A percentile compares a stretch with the other conserved stretches of the same genome.
Conservation (phyloP, 2,797 vertebrate genomes). For the Acipenser oxyrinchus region DNA sequence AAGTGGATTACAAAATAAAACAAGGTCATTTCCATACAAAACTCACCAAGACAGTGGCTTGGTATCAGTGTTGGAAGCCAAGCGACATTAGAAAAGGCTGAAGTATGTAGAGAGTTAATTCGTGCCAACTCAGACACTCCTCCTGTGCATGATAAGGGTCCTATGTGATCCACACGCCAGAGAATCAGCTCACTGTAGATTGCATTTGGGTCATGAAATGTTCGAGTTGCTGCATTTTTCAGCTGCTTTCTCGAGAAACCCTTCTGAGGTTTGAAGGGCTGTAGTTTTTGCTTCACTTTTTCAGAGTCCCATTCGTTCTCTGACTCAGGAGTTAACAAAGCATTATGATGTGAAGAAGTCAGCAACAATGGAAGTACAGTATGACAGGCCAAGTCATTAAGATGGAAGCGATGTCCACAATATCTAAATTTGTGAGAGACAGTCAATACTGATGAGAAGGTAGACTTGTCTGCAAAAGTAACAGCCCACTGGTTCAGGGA, state of each 20-base stretch:
- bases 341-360: constrained; percentile 93
- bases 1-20: no score
- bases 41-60: constrained; percentile 93
- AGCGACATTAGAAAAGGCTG: constrained; percentile 94
- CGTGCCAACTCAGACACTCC: constrained; percentile 93
- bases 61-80: constrained; percentile 96
- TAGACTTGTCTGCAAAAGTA: constrained; percentile 89
- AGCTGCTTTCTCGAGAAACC: constrained; percentile 73
- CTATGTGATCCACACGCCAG: constrained; percentile 96
- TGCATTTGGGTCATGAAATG: constrained; percentile 93
- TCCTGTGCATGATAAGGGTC: constrained; percentile 91
- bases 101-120: constrained; percentile 93
- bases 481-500: constrained; percentile 98
- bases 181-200: constrained; percentile 97
- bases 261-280: constrained; percentile 55
- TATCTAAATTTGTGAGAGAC: constrained; percentile 95
- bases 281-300: constrained; percentile 45
- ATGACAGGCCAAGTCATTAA: constrained; percentile 93
- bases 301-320: constrained; percentile 68
- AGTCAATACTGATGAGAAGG: constrained; percentile 85
- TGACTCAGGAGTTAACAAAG: constrained; percentile 81
- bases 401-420: constrained; percentile 94
- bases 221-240: constrained; percentile 86
- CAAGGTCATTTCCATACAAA: background rate
- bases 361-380: constrained; percentile 89